These are phyloP conservation scores for Stictonetta naevosa DNA, from an alignment of 2,113 vertebrate genomes.

Conservation along the genomic window DNA sequence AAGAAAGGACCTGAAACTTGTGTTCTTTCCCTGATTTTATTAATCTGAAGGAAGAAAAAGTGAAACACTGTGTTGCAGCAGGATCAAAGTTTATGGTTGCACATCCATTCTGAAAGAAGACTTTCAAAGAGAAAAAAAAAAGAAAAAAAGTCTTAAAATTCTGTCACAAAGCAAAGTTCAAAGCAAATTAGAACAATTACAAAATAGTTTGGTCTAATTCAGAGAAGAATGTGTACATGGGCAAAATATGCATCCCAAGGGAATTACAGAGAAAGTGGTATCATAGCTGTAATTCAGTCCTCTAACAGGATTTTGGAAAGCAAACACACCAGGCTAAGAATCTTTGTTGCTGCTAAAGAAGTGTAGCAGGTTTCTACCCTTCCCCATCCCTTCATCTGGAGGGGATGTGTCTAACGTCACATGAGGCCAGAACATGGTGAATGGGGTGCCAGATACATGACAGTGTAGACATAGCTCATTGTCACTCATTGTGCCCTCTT, in stretches of 20 bases:
- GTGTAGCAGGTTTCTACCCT: rapidly evolving
- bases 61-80: not conserved
- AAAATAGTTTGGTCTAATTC: not conserved
- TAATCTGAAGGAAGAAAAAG: not conserved
- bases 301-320: not conserved
- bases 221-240: not conserved
- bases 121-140: not conserved
- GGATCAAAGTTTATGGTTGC: not conserved
- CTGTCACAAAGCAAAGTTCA: not conserved
- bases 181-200: not conserved
- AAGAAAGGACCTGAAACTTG: not conserved
- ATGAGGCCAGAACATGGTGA: not conserved
- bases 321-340: not conserved
- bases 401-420: not conserved
- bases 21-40: not conserved
- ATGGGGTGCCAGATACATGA: not conserved
- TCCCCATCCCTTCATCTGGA: not conserved
- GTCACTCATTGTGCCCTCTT: not conserved
- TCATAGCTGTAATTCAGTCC: not conserved
- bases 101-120: not conserved
- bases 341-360: not conserved
- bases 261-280: not conserved
- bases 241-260: not conserved
- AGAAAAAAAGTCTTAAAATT: not conserved
- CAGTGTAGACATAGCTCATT: not conserved